phyloP scores from a whole-genome alignment of 2,797 vertebrate species.

The Argya squamiceps region DNA sequence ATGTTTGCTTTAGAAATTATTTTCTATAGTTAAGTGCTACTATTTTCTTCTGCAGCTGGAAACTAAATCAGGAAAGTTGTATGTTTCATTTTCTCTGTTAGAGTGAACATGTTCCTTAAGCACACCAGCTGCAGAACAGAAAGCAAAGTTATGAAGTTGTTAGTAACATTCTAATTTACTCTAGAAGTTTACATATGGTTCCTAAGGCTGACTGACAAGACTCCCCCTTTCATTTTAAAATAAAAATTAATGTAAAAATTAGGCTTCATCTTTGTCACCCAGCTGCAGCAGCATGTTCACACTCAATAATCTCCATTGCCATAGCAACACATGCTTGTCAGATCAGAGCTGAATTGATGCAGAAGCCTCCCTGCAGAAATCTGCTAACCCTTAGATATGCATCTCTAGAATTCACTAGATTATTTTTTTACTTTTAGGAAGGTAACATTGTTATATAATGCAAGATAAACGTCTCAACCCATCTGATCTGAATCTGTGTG shows the following conservation, averaged over 20 bases:
- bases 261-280: neutral
- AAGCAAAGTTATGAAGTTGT: neutral
- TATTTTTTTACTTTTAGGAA: neutral
- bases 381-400: neutral
- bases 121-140: neutral
- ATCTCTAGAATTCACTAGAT: neutral
- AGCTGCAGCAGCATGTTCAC: neutral
- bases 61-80: neutral
- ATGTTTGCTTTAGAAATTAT: neutral
- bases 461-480: neutral
- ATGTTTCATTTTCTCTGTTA: neutral
- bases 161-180: neutral
- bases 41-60: neutral
- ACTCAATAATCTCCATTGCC: neutral
- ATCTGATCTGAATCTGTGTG: neutral
- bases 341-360: neutral
- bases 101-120: neutral
- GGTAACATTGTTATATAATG: neutral
- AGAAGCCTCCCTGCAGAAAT: neutral
- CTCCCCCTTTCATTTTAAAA: neutral
- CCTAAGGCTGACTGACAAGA: neutral
- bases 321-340: slow-evolving; percentile 49
- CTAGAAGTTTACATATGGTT: neutral
- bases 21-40: neutral
- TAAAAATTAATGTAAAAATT: neutral